Conservation (phyloP, 2,113 vertebrate genomes). For the Crotalus viridis region DNA sequence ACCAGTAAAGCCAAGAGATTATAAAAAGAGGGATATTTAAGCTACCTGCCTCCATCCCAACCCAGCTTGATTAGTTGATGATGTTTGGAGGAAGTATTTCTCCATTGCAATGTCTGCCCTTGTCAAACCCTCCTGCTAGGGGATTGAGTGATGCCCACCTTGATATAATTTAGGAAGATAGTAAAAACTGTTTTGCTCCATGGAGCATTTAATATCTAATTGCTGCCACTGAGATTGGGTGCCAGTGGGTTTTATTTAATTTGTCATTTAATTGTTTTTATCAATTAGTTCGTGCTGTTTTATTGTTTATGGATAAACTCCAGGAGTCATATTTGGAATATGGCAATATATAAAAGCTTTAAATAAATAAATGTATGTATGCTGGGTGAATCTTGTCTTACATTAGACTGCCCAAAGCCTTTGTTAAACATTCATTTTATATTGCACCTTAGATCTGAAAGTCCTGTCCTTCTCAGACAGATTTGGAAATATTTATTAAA, state of each 20-base stretch:
- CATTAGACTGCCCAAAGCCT: background rate
- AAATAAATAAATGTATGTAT: background rate
- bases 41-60: background rate
- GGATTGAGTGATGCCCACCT: background rate
- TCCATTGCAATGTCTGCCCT: background rate
- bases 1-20: background rate
- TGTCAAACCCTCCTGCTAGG: background rate
- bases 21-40: background rate
- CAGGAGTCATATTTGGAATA: background rate
- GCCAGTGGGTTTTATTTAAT: background rate
- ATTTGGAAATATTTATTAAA: background rate
- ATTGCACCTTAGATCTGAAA: background rate
- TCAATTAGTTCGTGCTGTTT: background rate
- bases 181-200: background rate
- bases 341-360: background rate
- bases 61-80: background rate
- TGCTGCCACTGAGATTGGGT: background rate
- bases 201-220: background rate
- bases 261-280: background rate
- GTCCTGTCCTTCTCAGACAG: background rate
- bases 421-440: background rate
- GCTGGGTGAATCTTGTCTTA: background rate
- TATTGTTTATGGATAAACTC: background rate
- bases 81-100: background rate
- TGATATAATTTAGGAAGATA: background rate